Percentiles rank a stretch among this genome's conserved stretches.
Conservation (phyloP, 2,113 vertebrate genomes). For the Callospermophilus lateralis region DNA sequence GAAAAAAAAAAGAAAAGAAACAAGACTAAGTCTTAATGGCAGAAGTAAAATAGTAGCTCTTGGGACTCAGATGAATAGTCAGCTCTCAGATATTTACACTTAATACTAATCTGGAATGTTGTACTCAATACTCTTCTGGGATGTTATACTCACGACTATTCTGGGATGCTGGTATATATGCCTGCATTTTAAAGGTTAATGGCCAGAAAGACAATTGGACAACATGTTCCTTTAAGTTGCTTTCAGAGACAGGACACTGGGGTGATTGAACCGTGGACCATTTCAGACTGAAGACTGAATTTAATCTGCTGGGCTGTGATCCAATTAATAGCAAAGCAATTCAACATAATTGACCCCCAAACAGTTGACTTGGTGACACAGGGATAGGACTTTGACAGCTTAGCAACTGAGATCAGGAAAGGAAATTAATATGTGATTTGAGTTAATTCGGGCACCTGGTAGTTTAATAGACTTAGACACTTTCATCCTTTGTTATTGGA, state of each 20-base stretch:
- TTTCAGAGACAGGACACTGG: not conserved
- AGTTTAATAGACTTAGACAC: constrained; percentile 77
- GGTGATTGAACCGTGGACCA: not conserved
- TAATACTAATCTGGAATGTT: not conserved
- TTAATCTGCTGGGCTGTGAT: constrained; percentile 61
- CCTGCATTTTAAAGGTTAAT: not conserved
- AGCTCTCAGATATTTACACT: not conserved
- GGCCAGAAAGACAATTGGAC: constrained; percentile 29
- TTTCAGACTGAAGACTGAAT: constrained; percentile 61
- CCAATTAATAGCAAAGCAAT: constrained; percentile 72
- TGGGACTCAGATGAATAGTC: not conserved
- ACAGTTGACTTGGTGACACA: constrained; percentile 71
- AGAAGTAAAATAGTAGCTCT: constrained; percentile 2
- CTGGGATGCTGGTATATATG: not conserved
- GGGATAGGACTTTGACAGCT: constrained; percentile 65
- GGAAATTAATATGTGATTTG: constrained; percentile 83
- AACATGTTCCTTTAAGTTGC: constrained; percentile 33
- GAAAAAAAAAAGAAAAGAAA: not conserved
- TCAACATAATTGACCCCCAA: constrained; percentile 72
- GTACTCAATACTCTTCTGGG: not conserved
- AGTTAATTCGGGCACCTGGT: constrained; percentile 79
- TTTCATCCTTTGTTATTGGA: constrained; percentile 80
- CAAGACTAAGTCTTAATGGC: not conserved
- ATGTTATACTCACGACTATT: not conserved
- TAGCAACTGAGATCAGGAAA: constrained; percentile 75